Evolutionary conservation across 2,113 vertebrate species (phyloP).

Genomic region (Labeo catla): DNA sequence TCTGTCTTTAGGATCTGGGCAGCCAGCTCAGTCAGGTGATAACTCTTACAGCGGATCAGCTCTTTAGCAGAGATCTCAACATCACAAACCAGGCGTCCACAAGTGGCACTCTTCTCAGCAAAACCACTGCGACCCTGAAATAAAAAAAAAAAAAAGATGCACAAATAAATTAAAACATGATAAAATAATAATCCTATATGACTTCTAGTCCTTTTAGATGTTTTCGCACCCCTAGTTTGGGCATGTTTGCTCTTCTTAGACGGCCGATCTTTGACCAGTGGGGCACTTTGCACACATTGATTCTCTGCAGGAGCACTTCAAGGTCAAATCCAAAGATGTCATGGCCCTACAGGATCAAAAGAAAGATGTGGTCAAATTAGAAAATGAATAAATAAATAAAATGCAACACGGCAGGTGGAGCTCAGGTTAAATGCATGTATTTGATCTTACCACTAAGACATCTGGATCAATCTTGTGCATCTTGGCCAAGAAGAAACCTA

Average conservation of each 20-base stretch:
- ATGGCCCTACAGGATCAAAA: conserved; percentile 84
- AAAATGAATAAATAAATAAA: not conserved
- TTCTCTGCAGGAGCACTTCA: conserved; percentile 94
- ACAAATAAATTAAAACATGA: not conserved
- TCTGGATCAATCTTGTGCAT: conserved; percentile 98
- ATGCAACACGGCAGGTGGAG: not conserved
- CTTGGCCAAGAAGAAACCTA: conserved; percentile 95
- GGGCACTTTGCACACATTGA: conserved; percentile 90
- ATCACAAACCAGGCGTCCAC: conserved; percentile 94
- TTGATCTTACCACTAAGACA: conserved; percentile 84
- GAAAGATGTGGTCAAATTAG: not conserved
- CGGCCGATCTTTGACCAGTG: conserved; percentile 98
- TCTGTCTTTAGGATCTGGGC: conserved; percentile 88
- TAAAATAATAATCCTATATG: not conserved
- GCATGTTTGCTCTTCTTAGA: conserved; percentile 90
- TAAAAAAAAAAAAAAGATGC: not conserved
- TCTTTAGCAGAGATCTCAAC: conserved; percentile 96
- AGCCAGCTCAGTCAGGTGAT: conserved; percentile 90
- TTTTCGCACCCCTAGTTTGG: conserved; percentile 92
- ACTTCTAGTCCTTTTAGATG: not conserved
- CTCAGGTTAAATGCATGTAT: not conserved
- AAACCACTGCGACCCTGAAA: conserved; percentile 89
- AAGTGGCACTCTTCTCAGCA: conserved; percentile 93
- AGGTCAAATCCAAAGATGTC: conserved; percentile 98
- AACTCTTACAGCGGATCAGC: conserved; percentile 96